Base-by-base conservation (phyloP, 2,113 vertebrate species). In the Elephas maximus region DNA sequence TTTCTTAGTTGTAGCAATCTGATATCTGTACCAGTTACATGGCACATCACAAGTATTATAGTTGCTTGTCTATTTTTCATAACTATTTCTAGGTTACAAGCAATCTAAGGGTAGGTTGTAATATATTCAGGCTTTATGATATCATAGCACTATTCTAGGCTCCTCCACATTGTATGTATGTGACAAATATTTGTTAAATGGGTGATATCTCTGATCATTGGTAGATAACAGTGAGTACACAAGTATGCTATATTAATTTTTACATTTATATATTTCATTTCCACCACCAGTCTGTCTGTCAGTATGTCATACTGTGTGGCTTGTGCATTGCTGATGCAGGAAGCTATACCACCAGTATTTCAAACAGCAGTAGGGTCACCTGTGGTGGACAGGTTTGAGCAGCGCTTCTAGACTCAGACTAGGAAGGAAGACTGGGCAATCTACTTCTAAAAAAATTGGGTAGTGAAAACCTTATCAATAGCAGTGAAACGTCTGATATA, bases 181-280 rank as follows among this genome's bases (percentile, higher is more conserved):
- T 65, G 15, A 67, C 8, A 95, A 87, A 69, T 95, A 85, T 84
- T 74, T 86, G 41, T 57, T 93, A 87, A 93, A 60, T 83, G 44
- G 77, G 62, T 65, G 26, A 53, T 53, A 62, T 37, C 26, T 76
- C n/a, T 62, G 9, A 88, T 74, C 83, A 91, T 10, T 78, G 7
- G 14, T 53, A 89, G 78, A 73, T 26, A n/a, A 37, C 44, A 37
- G 41, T 69, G 41, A 28, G 73, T 67, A 82, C 10, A 82, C 4
- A 91, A 95, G 76, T 86, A 21, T 45, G 18, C 60, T 74, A 41
- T 28, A 51, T 78, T 89, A 37, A 88, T 45, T 76, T 96, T 88
- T 82, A 37, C 44, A 96, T 85, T 88, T 94, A 63, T 74, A 48
- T 45, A 26, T 89, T 95, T 97, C 14, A 95, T 80, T 81, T 93